A percentile compares a stretch with the other conserved stretches of the same genome.
These are phyloP conservation scores for Ricordea florida DNA, from an alignment of 92 coral and sea anemone species.

Conservation along the genomic window DNA sequence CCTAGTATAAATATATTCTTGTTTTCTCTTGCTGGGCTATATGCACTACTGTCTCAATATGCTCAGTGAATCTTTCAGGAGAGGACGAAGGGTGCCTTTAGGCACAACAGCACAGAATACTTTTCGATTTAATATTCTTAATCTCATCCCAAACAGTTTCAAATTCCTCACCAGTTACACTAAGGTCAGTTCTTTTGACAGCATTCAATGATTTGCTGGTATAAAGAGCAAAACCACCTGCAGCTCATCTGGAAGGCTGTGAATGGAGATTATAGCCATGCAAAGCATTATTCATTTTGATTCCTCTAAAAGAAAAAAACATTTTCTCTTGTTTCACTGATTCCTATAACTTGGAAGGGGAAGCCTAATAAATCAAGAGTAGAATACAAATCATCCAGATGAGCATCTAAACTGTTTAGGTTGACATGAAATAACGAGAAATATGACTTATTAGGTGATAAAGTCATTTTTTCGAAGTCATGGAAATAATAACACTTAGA, in stretches of 20 bases:
- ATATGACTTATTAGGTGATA: too few species aligned
- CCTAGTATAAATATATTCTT: background rate
- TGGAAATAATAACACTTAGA: background rate
- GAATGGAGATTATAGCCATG: background rate
- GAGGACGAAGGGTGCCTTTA: background rate
- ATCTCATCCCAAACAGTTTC: constrained; percentile 26
- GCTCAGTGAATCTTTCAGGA: background rate
- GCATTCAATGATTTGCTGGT: constrained; percentile 9
- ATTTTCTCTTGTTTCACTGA: constrained; percentile 12
- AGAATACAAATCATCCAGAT: too few species aligned
- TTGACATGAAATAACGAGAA: too few species aligned
- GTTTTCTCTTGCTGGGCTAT: background rate
- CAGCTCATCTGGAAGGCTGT: constrained; percentile 27
- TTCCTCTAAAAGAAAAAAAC: background rate
- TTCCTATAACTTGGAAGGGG: constrained; percentile 4
- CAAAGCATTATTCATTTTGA: background rate
- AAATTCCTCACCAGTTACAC: constrained; percentile 12
- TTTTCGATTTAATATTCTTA: background rate
- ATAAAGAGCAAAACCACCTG: constrained; percentile 44
- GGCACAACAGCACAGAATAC: too few species aligned
- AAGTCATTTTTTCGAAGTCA: too few species aligned
- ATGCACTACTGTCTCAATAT: background rate
- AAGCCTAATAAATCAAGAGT: background rate
- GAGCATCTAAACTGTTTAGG: too few species aligned
- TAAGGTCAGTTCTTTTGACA: constrained; percentile 18